These are phyloP conservation scores for Drosophila nigritarsus DNA, from an alignment of 2,888 invertebrate species.

Conservation along the genomic window DNA sequence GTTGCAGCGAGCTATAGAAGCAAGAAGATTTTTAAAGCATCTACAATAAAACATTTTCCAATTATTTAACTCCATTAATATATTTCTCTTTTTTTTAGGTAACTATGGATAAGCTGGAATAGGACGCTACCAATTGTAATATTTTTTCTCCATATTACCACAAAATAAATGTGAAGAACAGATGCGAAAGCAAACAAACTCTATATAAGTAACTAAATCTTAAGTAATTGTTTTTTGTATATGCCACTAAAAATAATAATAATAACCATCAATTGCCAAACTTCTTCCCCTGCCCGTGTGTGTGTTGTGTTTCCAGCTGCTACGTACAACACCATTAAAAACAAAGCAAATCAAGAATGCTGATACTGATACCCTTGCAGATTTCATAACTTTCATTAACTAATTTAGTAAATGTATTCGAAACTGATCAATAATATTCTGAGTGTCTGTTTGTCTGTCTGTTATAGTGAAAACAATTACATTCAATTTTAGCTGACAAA, in stretches of 20 bases:
- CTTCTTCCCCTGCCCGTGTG: constrained; percentile 26
- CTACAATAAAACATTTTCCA: background rate
- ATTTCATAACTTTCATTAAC: too few species aligned
- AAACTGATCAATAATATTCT: background rate
- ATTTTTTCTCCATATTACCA: background rate
- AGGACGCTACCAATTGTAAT: constrained; percentile 17
- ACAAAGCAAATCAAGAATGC: constrained; percentile 33
- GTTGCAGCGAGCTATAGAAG: constrained; percentile 7
- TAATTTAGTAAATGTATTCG: background rate
- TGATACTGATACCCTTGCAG: constrained; percentile 34
- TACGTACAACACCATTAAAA: constrained; percentile 24
- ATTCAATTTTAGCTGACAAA: background rate
- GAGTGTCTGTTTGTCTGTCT: background rate
- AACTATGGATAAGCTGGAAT: constrained; percentile 14
- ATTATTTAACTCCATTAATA: constrained; percentile 51
- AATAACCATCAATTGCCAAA: constrained; percentile 58
- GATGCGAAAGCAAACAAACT: constrained; percentile 22
- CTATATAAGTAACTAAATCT: constrained; percentile 57
- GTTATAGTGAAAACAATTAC: background rate
- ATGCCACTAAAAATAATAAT: constrained; percentile 63
- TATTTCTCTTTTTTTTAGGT: constrained; percentile 69
- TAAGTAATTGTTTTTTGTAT: constrained; percentile 65
- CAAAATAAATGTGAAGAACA: constrained; percentile 13
- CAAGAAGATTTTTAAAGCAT: background rate
- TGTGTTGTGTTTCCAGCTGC: constrained; percentile 53